Base-by-base conservation (phyloP, 1,140 invertebrate genomes). In the Heliconius himera region DNA sequence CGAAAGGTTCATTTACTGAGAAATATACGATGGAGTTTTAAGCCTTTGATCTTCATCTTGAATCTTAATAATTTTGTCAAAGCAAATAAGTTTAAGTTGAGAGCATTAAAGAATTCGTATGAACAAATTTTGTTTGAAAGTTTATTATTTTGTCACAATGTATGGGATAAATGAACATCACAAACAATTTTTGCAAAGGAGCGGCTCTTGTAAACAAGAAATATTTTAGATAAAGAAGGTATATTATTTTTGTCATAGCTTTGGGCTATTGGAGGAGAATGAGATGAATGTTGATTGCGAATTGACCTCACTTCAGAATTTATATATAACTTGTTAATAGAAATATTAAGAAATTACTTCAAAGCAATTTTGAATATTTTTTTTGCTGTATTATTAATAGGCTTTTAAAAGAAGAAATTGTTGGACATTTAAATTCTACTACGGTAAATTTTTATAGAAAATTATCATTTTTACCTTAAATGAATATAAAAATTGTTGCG, bases 21-120 rank as follows among this genome's bases (percentile, higher is more conserved):
- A 60, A 60, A 60, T 60, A 60, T 20, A 60, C 8, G 54, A 1
- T 11, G 20, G 54, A 60, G 54, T 26, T 60, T 60, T 51, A 60
- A 60, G 54, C 70, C 33, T 71, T 71, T 71, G 70, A 71, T 71
- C 70, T n/a, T n/a, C n/a, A n/a, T n/a, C n/a, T 51, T 51, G 9
- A 71, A 71, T 71, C 70, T 71, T 71, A 71, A 71, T 71, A 71
- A 71, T 71, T 71, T 71, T 71, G 70, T 71, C 70, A 20, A 70
- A 70, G 66, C 66, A 33, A 13, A 36, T 71, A 36, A 71, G 18
- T 33, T 71, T 71, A 26, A 71, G 26, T 26, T 71, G 8, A 71
- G 33, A 71, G 26, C 4, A 18, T 71, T 71, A 71, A 71, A 71
- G 54, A 60, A 60, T 60, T 71, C 33, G 70, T 71, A 71, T 33